Percentiles rank a stretch among this genome's conserved stretches.
Conservation (phyloP, 1,140 invertebrate genomes). For the Condylostylus longicornis region DNA sequence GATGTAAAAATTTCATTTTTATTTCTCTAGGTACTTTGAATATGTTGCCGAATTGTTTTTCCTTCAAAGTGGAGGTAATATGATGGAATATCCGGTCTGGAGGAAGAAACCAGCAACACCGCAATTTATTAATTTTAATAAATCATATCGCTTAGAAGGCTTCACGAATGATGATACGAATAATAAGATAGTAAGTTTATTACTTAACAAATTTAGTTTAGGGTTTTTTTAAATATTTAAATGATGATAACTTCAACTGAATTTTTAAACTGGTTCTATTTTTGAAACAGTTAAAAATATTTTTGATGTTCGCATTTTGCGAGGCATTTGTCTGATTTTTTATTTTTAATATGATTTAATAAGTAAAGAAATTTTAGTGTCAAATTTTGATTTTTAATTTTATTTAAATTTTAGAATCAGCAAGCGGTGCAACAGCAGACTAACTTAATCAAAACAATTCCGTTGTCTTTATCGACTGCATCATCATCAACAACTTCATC, state of each 20-base stretch:
- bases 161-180: constrained; percentile 32
- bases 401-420: constrained; percentile 15
- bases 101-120: constrained; percentile 57
- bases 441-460: neutral
- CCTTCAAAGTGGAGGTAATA: constrained; percentile 67
- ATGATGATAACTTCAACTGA: constrained; percentile 20
- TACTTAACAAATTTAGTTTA: too few relatives aligned
- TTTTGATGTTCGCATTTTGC: constrained; percentile 20
- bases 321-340: constrained; percentile 25
- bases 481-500: constrained; percentile 8
- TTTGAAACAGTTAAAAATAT: constrained; percentile 14
- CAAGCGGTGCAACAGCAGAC: constrained; percentile 14
- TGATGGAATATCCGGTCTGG: constrained; percentile 73
- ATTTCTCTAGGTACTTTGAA: constrained; percentile 48
- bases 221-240: neutral
- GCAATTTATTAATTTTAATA: constrained; percentile 57
- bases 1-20: neutral
- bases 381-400: too few relatives aligned
- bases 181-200: too few relatives aligned
- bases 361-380: too few relatives aligned
- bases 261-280: constrained; percentile 14
- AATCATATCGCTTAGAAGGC: constrained; percentile 56
- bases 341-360: too few relatives aligned
- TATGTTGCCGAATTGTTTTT: constrained; percentile 71
- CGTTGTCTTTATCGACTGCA: neutral